phyloP scores from a whole-genome alignment of 2,113 vertebrate species.

The Nestor notabilis region DNA sequence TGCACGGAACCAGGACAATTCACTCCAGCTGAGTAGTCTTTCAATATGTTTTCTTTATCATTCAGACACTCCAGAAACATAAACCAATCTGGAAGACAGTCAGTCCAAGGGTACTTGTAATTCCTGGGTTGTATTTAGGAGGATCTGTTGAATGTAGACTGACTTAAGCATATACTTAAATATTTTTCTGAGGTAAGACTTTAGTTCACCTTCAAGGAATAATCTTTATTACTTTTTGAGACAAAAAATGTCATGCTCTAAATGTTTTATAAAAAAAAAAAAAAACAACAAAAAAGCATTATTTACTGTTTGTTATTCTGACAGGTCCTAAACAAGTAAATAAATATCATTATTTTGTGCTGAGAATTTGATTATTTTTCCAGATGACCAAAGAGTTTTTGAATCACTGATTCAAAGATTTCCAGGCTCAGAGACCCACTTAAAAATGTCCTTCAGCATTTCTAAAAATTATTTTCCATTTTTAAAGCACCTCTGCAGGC shows the following conservation, averaged over 20 bases:
- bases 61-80: neutral
- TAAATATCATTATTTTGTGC: neutral
- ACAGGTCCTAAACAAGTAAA: neutral
- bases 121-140: neutral
- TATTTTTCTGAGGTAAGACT: neutral
- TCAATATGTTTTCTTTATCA: neutral
- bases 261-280: neutral
- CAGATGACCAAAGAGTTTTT: neutral
- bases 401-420: neutral
- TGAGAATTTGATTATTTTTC: neutral
- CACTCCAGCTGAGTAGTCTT: neutral
- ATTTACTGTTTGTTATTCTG: neutral
- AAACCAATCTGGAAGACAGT: neutral
- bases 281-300: neutral
- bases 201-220: neutral
- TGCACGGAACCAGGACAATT: neutral
- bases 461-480: neutral
- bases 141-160: neutral
- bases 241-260: neutral
- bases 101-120: neutral
- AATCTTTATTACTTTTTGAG: neutral
- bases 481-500: neutral
- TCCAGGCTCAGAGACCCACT: neutral
- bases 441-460: neutral
- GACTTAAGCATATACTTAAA: neutral